phyloP scores from a whole-genome alignment of 2,797 vertebrate genomes.

The Ptychobarbus kaznakovi region DNA sequence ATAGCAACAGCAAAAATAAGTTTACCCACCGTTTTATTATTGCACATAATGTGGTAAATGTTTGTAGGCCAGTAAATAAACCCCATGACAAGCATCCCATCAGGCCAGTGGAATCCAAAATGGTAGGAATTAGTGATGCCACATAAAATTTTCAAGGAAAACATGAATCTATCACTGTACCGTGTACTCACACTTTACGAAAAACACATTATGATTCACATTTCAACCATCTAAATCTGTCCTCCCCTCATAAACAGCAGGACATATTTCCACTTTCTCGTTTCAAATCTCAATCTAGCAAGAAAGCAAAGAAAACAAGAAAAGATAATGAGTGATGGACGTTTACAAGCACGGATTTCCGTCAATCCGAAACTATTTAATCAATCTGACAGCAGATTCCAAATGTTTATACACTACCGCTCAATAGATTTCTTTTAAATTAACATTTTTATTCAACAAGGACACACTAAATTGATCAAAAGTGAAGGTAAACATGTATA shows the following conservation, averaged over 20 bases:
- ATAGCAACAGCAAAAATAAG: constrained; percentile 44
- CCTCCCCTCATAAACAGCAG: constrained; percentile 28
- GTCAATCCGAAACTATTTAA: background rate
- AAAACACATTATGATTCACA: constrained; percentile 7
- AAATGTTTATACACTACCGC: background rate
- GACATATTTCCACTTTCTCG: constrained; percentile 1
- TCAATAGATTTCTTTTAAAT: background rate
- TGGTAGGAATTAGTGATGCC: constrained; percentile 37
- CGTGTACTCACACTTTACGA: background rate
- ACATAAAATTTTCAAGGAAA: constrained; percentile 24
- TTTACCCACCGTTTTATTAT: constrained; percentile 15
- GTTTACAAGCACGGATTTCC: background rate
- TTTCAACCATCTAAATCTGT: constrained; percentile 23
- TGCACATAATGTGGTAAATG: constrained; percentile 31
- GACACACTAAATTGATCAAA: background rate
- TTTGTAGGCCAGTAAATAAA: constrained; percentile 23
- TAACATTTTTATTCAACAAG: background rate
- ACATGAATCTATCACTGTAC: constrained; percentile 26
- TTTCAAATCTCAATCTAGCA: constrained; percentile 9
- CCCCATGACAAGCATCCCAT: constrained; percentile 29
- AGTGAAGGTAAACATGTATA: background rate
- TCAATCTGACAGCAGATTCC: background rate
- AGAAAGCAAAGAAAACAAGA: constrained; percentile 11
- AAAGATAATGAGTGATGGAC: background rate
- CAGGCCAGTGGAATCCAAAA: constrained; percentile 27